Evolutionary conservation across 2,797 vertebrate genomes (phyloP), one percentile per base, ranked within the genome.

Genomic region (Enteromius viviparus): DNA sequence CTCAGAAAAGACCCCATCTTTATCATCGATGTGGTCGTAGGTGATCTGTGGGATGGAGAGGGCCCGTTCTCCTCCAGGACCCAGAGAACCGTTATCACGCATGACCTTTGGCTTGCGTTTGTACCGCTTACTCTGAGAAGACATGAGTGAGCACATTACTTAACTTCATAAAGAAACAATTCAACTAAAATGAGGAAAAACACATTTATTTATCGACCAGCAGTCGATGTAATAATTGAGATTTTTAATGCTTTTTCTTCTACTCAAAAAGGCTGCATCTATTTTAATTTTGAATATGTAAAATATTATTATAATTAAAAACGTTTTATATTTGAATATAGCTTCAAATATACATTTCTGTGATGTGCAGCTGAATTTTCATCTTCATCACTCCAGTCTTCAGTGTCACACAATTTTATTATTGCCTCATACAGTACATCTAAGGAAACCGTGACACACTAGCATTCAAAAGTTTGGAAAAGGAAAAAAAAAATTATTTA

Each of bases 11-110:
- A 93, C 96, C 37, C 94, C 90, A 26, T 84, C 91, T 6, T 93
- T 92, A 76, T 96, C 95, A 1, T 93, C 93, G 2, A 93, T 91
- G 80, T 95, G 94, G 74, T 96, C 91, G 0, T 95, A 96, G 19
- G 95, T 97, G 91, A 97, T 97, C 83, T 96, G 96, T 26, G 96
- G 96, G 86, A 97, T 87, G 8, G 95, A 93, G 60, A 96, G 85
- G 3, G 92, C 89, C 53, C 93, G 92, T 66, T 96, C 96, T 49
- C 91, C 90, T 5, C 87, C 53, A 17, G 88, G 92, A 5, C 91
- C 90, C 83, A 94, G 86, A 2, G 94, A 93, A n/a, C 92, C 91
- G 12, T 95, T 95, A 34, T 95, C 94, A 81, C 91, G 91, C 68
- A 91, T 81, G 26, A 87, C 83, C 90, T 96, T 97, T 53, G 93